Evolutionary conservation across 2,113 vertebrate genomes (phyloP), one percentile per base, ranked within the genome.

Genomic region (Tympanuchus pallidicinctus): DNA sequence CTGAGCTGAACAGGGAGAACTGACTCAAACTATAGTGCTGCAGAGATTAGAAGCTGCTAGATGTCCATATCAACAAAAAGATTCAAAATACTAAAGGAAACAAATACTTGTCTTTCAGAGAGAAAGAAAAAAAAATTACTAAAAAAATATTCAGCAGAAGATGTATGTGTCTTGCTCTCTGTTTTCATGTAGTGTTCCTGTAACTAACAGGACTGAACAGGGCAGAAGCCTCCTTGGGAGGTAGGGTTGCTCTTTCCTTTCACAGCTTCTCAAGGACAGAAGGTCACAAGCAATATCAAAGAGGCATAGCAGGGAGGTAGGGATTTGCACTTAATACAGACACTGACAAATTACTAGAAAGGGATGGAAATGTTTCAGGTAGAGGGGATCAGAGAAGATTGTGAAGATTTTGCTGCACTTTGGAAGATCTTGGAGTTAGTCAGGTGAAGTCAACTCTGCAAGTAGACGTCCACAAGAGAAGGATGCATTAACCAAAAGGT

Each of bases 41-140:
- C 75, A 74, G 22, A 84, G 56, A 30, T 78, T 61, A 65, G 81
- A 56, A 83, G 28, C 28, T 73, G 32, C 1, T 22, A 89, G 38
- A 73, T 0, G 0, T 36, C 32, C 16, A 61, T 36, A 21, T 1
- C 1, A 6, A 60, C 20, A 45, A 48, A 65, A 86, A 61, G 25
- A 77, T 19, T 78, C 36, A 63, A 93, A 91, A 84, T 5, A 71
- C 8, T 38, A 77, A 65, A 32, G 24, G 12, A 40, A 40, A 40
- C 40, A 40, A 40, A 40, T 38, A 38, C 38, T 38, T 9, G 38
- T 38, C 38, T 38, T 38, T 38, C 38, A 38, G 38, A 38, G 38
- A 38, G 16, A 19, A 77, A 84, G 28, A 69, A 88, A 83, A 36
- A 83, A 27, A 79, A 19, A 21, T n/a, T n/a, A 15, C 32, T 40